A percentile compares a stretch with the other conserved stretches of the same genome.
phyloP scores from a whole-genome alignment of 1,140 invertebrate genomes.

The Drosophila kurseongensis region DNA sequence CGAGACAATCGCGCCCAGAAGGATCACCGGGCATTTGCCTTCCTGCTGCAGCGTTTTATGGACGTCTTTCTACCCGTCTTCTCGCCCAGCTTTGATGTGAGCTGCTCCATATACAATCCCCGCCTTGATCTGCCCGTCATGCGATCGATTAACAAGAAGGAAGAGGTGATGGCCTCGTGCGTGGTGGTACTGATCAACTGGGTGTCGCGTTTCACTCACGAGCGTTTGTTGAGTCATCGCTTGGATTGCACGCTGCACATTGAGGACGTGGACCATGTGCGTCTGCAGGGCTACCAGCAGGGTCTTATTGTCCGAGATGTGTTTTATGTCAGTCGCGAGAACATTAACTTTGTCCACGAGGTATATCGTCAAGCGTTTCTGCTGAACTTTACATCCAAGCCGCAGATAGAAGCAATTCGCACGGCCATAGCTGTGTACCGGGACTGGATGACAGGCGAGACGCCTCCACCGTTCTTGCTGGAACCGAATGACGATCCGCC shows the following conservation, averaged over 20 bases:
- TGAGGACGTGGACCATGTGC: constrained; percentile 80
- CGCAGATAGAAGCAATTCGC: constrained; percentile 93
- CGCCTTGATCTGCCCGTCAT: constrained; percentile 90
- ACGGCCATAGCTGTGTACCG: constrained; percentile 97
- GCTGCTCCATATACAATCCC: constrained; percentile 94
- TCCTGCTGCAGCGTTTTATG: constrained; percentile 97
- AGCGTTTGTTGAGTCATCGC: constrained; percentile 84
- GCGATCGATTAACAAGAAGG: constrained; percentile 85
- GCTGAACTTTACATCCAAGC: constrained; percentile 90
- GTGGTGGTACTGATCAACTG: constrained; percentile 95
- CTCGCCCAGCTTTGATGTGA: constrained; percentile 94
- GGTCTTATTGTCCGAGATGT: constrained; percentile 92
- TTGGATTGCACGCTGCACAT: constrained; percentile 85
- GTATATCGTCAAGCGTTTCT: constrained; percentile 97
- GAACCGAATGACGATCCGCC: constrained; percentile 89
- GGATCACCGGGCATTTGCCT: constrained; percentile 93
- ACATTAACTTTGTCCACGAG: constrained; percentile 98
- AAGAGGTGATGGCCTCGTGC: constrained; percentile 90
- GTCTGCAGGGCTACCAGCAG: constrained; percentile 76
- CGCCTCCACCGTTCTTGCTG: constrained; percentile 94
- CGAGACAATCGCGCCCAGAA: constrained; percentile 92
- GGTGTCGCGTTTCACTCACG: constrained; percentile 93
- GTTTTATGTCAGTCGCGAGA: constrained; percentile 94
- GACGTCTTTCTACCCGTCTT: constrained; percentile 95
- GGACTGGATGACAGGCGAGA: constrained; percentile 94